phyloP scores from a whole-genome alignment of 2,113 vertebrate species.

The Colinus virginianus region DNA sequence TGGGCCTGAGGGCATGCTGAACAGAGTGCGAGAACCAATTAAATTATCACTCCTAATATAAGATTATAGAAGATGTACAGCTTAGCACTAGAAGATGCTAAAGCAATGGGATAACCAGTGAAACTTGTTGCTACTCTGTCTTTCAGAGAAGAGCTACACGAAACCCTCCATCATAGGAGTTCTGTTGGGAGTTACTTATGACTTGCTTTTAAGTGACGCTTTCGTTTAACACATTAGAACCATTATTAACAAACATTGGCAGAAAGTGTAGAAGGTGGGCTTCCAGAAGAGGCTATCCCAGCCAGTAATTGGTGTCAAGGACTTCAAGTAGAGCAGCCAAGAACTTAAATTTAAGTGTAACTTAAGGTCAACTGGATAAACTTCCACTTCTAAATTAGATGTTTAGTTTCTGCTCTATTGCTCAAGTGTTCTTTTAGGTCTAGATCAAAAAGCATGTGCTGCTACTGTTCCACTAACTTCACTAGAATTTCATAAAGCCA shows the following conservation, averaged over 20 bases:
- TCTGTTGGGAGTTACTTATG: neutral
- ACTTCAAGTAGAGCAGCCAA: neutral
- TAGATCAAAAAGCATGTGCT: slow-evolving; percentile 59
- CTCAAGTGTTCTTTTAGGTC: slow-evolving; percentile 67
- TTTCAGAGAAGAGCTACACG: neutral
- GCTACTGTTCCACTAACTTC: slow-evolving; percentile 55
- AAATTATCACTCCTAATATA: neutral
- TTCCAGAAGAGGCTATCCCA: neutral
- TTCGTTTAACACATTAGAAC: neutral
- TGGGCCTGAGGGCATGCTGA: neutral
- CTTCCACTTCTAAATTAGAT: neutral
- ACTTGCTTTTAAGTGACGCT: neutral
- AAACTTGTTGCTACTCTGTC: neutral
- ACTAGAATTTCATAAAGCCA: slow-evolving; percentile 34
- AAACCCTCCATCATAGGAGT: neutral
- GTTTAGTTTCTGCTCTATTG: slow-evolving; percentile 56
- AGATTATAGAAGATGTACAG: neutral
- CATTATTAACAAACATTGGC: neutral
- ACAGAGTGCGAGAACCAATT: neutral
- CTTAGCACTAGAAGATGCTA: neutral
- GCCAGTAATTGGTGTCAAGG: neutral
- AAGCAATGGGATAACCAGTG: neutral
- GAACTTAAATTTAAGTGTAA: neutral
- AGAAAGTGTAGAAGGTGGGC: neutral
- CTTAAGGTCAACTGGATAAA: neutral